Base-by-base conservation (phyloP, 53 echinoderm and acorn worm genomes). In the Antedon mediterranea region DNA sequence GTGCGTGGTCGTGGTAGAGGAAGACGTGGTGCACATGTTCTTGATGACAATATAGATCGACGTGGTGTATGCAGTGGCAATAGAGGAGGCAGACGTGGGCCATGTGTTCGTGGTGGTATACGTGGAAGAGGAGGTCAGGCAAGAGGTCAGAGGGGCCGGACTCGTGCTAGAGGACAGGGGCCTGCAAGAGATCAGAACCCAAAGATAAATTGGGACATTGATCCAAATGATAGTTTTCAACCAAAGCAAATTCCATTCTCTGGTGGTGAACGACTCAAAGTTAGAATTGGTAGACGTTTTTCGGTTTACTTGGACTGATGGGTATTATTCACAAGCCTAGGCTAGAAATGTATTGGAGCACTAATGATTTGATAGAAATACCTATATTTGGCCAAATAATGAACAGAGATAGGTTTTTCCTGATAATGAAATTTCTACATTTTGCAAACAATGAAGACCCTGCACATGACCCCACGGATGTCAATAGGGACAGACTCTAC, bases 401-500 rank as follows among this genome's bases (percentile, higher is more conserved):
- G n/a, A n/a, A n/a, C n/a, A n/a, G n/a, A n/a, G n/a, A n/a, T n/a
- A n/a, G n/a, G n/a, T n/a, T n/a, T n/a, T n/a, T n/a, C n/a, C n/a
- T n/a, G n/a, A n/a, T n/a, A n/a, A n/a, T n/a, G n/a, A n/a, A n/a
- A n/a, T n/a, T n/a, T n/a, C n/a, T n/a, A n/a, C n/a, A n/a, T n/a
- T n/a, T n/a, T n/a, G n/a, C n/a, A n/a, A n/a, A n/a, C n/a, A n/a
- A 89, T 33, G 29, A 76, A 0, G 81, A 75, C 43, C 81, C 80
- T 15, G 33, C 32, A 26, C 75, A 75, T 43, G 74, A 85, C 75
- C 80, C 85, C 42, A 30, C 33, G 29, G 84, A 73, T 23, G 32
- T 71, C 11, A 81, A 78, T 74, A 42, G 75, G 0, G 84, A 88
- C 73, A 32, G 88, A 23, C 88, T 88, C 3, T 76, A 85, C 80